These are phyloP conservation scores for Aricia artaxerxes DNA, from an alignment of 2,888 invertebrate species.

Conservation along the genomic window DNA sequence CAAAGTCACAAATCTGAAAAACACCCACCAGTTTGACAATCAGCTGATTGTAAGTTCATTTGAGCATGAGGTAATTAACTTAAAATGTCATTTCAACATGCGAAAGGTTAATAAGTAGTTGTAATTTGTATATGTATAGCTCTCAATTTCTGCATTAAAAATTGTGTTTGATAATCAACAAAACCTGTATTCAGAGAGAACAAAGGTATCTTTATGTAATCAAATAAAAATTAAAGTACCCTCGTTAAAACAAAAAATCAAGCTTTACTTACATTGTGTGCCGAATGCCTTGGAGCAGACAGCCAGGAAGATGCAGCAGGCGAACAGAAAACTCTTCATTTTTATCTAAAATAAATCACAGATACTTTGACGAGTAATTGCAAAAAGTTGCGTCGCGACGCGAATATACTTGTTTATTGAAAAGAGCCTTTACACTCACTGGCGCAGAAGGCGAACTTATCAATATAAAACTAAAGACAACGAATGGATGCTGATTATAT, in stretches of 20 bases:
- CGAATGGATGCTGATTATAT: conserved; percentile 54
- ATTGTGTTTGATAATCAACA: neutral
- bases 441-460: conserved; percentile 90
- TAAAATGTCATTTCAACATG: too few relatives aligned
- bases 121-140: too few relatives aligned
- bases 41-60: neutral
- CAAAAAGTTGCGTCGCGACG: conserved; percentile 47
- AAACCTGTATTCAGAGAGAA: conserved; percentile 24
- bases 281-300: conserved; percentile 74
- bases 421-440: conserved; percentile 92
- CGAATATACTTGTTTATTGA: conserved; percentile 39
- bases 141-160: neutral
- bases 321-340: conserved; percentile 80
- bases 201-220: conserved; percentile 34
- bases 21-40: neutral
- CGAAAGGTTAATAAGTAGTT: too few relatives aligned
- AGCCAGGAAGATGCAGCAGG: conserved; percentile 73
- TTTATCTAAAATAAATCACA: conserved; percentile 67
- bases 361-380: conserved; percentile 68
- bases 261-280: conserved; percentile 84
- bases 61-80: neutral
- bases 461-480: conserved; percentile 59
- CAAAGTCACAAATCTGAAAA: neutral
- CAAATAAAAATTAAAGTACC: neutral
- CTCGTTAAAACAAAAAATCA: conserved; percentile 40